Evolutionary conservation across 2,113 vertebrate genomes (phyloP).

Genomic region (Panthera leo): DNA sequence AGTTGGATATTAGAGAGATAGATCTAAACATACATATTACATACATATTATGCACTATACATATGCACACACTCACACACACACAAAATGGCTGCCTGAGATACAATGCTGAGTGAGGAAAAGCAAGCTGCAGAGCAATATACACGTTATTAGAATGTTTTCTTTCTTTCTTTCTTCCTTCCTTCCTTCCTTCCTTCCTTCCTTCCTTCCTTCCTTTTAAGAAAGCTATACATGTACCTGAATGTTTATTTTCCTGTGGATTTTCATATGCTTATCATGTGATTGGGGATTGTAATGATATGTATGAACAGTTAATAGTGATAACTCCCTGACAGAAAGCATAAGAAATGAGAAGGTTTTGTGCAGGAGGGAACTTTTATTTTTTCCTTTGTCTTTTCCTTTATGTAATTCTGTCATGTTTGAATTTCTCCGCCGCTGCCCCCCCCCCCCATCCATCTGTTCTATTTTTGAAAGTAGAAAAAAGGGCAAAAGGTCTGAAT

Average conservation of each 20-base stretch:
- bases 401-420: background rate
- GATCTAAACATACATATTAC: background rate
- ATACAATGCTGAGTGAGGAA: background rate
- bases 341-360: background rate
- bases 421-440: background rate
- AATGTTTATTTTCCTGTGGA: background rate
- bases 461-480: background rate
- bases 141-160: background rate
- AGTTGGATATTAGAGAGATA: background rate
- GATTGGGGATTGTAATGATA: background rate
- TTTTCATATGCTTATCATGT: background rate
- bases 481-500: background rate
- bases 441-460: background rate
- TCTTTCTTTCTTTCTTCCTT: background rate
- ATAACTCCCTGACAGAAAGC: background rate
- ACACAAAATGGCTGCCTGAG: background rate
- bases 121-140: background rate
- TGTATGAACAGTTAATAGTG: too few species aligned
- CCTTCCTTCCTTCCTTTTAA: background rate
- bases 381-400: background rate
- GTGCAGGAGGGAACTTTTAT: background rate
- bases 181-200: background rate
- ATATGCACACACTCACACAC: accelerated
- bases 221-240: background rate
- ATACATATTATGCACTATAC: background rate